Evolutionary conservation across 2,888 invertebrate species (phyloP).

Genomic region (Vesta saturnalis): DNA sequence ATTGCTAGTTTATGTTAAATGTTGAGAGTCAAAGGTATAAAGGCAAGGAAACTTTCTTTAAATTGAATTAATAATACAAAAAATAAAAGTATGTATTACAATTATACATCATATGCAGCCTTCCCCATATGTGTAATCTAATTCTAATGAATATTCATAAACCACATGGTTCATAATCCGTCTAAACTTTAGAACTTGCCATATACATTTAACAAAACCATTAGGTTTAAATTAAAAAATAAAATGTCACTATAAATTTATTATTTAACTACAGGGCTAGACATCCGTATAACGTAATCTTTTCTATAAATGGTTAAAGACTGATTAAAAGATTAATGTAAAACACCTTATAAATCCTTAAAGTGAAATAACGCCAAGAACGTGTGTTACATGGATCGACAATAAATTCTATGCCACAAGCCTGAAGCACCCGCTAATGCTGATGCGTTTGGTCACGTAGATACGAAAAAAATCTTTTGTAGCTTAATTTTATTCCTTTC

Average conservation of each 20-base stretch:
- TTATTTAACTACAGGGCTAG: constrained; percentile 4
- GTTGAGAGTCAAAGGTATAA: too few relatives aligned
- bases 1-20: too few relatives aligned
- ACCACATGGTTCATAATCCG: background rate
- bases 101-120: background rate
- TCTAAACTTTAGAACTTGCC: background rate
- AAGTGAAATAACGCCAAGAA: constrained; percentile 7
- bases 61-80: background rate
- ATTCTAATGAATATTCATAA: background rate
- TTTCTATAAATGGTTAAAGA: constrained; percentile 27
- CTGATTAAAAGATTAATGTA: constrained; percentile 26
- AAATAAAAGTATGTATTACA: background rate
- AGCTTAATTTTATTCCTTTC: background rate
- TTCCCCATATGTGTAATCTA: background rate
- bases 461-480: background rate
- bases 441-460: constrained; percentile 15
- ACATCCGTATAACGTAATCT: constrained; percentile 19
- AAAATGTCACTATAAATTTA: constrained; percentile 33
- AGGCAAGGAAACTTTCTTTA: background rate
- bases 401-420: constrained; percentile 16
- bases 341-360: constrained; percentile 27
- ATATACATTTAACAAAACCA: background rate
- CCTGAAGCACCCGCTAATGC: background rate
- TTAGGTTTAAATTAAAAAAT: constrained; percentile 23
- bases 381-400: constrained; percentile 18